Evolutionary conservation across 2,888 invertebrate genomes (phyloP), one percentile per base, ranked within the genome.

Genomic region (Smittia sp.): DNA sequence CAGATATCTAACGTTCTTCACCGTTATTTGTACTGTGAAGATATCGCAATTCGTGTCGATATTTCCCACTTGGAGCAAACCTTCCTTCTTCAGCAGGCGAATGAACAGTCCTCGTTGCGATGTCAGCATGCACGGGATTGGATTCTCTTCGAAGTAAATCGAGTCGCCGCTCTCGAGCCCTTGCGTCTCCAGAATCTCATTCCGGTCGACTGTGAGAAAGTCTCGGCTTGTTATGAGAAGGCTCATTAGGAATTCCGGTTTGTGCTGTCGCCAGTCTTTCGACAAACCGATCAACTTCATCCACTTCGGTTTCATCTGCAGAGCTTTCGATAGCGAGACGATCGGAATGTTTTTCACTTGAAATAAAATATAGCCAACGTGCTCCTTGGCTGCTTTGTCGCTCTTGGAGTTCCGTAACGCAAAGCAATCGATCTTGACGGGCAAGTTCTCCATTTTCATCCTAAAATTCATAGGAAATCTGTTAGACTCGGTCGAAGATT

Each of bases 291-390:
- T 82, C 1, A 90, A 78, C 76, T 86, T 86, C 75, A 88, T 86
- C 89, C 89, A 90, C 74, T 85, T 80, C 75, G 85, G 83, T 75
- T 84, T 85, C 0, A 86, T 77, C 81, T 86, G 76, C 25, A 81
- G 80, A 74, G 84, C 79, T 78, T 85, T 82, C 76, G 84, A 80
- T 25, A 83, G 80, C 0, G 86, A 84, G n/a, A 89, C 83, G 11
- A 90, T 86, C 76, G 89, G 89, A 0, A 92, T 88, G 63, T 88
- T 87, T 4, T 91, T 84, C 20, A 92, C 80, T 69, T 89, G 90
- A 7, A 92, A 79, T 9, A 92, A 79, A 58, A 90, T 79, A 75
- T 89, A 90, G 1, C 92, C 93, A 65, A 92, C 83, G 78, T 87
- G 85, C 75, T 89, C 88, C 75, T 77, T 77, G 13, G 76, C 74